A percentile compares a stretch with the other conserved stretches of the same genome.
Conservation (phyloP, 2,797 vertebrate genomes). For the Lerista edwardsae region DNA sequence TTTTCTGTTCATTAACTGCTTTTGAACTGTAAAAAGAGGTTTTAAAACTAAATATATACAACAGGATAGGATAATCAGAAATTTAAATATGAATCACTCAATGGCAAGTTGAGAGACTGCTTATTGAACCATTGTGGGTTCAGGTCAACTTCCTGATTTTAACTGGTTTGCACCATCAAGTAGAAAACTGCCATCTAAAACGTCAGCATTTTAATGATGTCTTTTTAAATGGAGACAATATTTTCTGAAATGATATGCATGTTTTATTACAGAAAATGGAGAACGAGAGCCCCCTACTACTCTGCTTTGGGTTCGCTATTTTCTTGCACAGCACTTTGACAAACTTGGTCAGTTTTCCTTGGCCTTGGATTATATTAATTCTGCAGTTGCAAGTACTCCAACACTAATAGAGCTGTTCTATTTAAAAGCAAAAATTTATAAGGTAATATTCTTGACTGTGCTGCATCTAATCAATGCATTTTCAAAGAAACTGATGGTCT, state of each 20-base stretch:
- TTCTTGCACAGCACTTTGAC: conserved; percentile 84
- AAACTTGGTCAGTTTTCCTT: conserved; percentile 81
- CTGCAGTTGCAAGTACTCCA: conserved; percentile 80
- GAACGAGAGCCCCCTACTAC: conserved; percentile 81
- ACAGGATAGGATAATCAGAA: no score
- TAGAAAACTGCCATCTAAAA: not conserved
- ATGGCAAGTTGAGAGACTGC: no score
- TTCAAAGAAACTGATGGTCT: not conserved
- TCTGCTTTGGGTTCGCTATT: conserved; percentile 82
- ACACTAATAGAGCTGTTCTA: conserved; percentile 83
- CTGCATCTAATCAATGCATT: not conserved
- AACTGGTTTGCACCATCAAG: not conserved
- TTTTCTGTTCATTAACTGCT: no score
- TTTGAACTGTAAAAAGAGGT: no score
- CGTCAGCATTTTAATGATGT: not conserved
- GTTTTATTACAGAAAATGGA: conserved; percentile 77
- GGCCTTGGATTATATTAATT: conserved; percentile 82
- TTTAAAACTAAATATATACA: no score
- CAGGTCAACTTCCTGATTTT: not conserved
- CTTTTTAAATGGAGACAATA: not conserved
- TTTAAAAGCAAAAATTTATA: conserved; percentile 84
- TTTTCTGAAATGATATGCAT: conserved; percentile 38
- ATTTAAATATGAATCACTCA: no score
- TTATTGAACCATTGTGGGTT: no score
- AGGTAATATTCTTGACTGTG: conserved; percentile 69